These are phyloP conservation scores for Prosopocoilus inquinatus DNA, from an alignment of 2,888 invertebrate genomes.

Conservation along the genomic window DNA sequence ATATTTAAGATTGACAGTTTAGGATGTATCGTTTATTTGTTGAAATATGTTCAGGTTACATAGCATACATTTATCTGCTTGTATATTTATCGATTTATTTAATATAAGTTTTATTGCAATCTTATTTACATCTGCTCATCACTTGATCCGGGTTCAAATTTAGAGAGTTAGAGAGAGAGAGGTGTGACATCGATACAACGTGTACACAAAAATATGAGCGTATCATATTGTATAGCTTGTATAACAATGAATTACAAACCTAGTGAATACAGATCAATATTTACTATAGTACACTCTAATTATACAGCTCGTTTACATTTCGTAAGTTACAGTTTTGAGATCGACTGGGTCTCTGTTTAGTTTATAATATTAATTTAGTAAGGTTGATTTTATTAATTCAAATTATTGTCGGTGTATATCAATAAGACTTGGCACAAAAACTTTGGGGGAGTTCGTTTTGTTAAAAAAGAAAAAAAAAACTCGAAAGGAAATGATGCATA, in stretches of 20 bases:
- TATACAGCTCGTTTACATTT: not conserved
- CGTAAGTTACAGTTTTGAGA: too few relatives aligned
- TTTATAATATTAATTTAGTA: too few relatives aligned
- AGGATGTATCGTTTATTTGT: constrained; percentile 32
- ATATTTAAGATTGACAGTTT: constrained; percentile 1
- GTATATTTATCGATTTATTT: constrained; percentile 38
- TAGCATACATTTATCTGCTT: constrained; percentile 36
- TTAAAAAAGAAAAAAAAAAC: too few relatives aligned
- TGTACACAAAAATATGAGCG: constrained; percentile 17
- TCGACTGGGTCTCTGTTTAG: too few relatives aligned
- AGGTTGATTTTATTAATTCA: too few relatives aligned
- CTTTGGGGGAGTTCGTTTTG: too few relatives aligned
- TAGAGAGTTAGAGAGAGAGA: not conserved
- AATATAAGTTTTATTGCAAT: constrained; percentile 38
- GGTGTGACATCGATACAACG: constrained; percentile 15
- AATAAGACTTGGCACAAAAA: too few relatives aligned
- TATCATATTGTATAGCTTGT: constrained; percentile 4
- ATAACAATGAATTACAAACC: constrained; percentile 1
- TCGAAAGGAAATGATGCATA: too few relatives aligned
- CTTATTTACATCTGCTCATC: constrained; percentile 39
- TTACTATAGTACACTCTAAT: constrained; percentile 6
- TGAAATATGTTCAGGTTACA: constrained; percentile 37
- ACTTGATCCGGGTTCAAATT: constrained; percentile 13
- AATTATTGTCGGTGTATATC: too few relatives aligned
- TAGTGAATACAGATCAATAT: constrained; percentile 2